Evolutionary conservation across 1,140 invertebrate species (phyloP), one percentile per base, ranked within the genome.

Genomic region (Eulimnadia texana): DNA sequence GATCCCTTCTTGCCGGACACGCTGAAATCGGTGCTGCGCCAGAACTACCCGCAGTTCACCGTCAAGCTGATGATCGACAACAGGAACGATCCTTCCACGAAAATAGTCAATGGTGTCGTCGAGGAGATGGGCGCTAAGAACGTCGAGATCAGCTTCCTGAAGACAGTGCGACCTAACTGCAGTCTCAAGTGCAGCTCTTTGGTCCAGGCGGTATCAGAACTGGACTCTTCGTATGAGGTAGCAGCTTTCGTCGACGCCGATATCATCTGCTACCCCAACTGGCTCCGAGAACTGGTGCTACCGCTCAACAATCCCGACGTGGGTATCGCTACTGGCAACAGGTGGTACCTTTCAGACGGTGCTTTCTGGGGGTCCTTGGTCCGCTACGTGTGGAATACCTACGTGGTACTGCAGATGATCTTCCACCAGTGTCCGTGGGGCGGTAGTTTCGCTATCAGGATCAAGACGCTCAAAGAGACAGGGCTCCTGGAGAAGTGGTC

Each of bases 171-270:
- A 1, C 10, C 10, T 2, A 58, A 29, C 42, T 58, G 55, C 25
- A 29, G 55, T 6, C 24, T 58, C 6, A 58, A 58, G 42, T 58
- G 55, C 25, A 58, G 28, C n/a, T 27, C 55, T 1, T 19, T 58
- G 28, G 16, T 58, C 3, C 55, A 58, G 28, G 55, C 55, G 16
- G 28, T 58, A 1, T 58, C 55, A 22, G 25, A 42, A 3, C 22
- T 58, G 28, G 55, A 58, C n/a, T 3, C 55, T n/a, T 58, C 55
- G 1, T 58, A 29, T 27, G 55, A 58, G 27, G 25, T 58, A 1
- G 55, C 27, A 10, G 55, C 55, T 25, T 58, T 58, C 20, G 55
- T 29, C 1, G 55, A 58, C 24, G 55, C 55, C 55, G 55, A 58
- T 29, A 58, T 58, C 23, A 58, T 42, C 20, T 27, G 27, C 19